These are phyloP conservation scores for Ptilonorhynchus violaceus DNA, from an alignment of 2,113 vertebrate genomes.

Conservation along the genomic window DNA sequence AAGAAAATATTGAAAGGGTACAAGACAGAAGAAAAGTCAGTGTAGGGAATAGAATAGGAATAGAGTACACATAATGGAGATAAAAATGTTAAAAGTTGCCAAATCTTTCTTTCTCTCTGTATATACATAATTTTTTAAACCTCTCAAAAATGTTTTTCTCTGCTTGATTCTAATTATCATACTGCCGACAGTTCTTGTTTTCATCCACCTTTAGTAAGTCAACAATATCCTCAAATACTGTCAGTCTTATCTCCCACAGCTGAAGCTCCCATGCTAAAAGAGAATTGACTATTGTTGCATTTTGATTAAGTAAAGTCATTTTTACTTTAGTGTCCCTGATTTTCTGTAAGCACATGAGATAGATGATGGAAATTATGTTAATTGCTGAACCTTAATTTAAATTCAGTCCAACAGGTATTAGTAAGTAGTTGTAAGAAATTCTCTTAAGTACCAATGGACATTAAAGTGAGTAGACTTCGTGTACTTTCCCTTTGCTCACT, in stretches of 20 bases:
- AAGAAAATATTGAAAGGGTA: neutral
- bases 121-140: neutral
- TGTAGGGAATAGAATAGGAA: neutral
- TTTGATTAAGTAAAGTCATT: neutral
- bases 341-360: neutral
- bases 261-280: neutral
- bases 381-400: neutral
- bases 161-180: neutral
- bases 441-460: neutral
- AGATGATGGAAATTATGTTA: neutral
- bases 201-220: neutral
- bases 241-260: neutral
- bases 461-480: neutral
- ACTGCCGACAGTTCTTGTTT: neutral
- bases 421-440: neutral
- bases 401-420: neutral
- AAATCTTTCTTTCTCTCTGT: neutral
- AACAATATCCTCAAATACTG: neutral
- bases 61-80: neutral
- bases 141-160: neutral
- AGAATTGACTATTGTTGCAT: neutral
- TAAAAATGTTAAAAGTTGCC: neutral
- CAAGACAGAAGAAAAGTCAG: neutral
- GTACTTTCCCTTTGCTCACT: neutral
- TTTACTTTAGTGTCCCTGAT: neutral